phyloP scores from a whole-genome alignment of 2,113 vertebrate genomes.

The Irena cyanogastra region DNA sequence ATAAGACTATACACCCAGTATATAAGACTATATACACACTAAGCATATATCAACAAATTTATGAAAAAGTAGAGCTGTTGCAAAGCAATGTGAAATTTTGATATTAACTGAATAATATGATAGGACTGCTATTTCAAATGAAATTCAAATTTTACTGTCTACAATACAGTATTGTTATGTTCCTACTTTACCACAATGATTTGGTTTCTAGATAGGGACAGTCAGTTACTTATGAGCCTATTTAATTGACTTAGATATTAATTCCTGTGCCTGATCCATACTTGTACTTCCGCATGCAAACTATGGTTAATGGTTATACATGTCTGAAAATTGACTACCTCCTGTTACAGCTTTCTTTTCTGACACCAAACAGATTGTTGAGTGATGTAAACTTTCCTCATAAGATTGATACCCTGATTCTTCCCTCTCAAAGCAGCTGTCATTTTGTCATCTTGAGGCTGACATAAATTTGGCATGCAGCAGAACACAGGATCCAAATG shows the following conservation, averaged over 20 bases:
- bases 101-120: background rate
- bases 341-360: background rate
- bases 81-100: background rate
- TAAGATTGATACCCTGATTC: background rate
- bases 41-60: background rate
- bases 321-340: background rate
- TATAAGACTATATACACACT: background rate
- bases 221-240: background rate
- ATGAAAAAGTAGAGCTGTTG: background rate
- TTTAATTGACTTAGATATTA: background rate
- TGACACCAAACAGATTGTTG: background rate
- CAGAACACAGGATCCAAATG: background rate
- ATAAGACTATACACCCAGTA: background rate
- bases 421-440: constrained; percentile 20
- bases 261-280: background rate
- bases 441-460: background rate
- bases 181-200: background rate
- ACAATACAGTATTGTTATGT: background rate
- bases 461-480: background rate
- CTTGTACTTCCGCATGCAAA: background rate
- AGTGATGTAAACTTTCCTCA: background rate
- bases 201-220: background rate
- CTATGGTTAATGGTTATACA: background rate
- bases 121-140: background rate
- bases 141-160: background rate